Percentiles rank a stretch among this genome's conserved stretches.
Evolutionary conservation across 2,113 vertebrate genomes (phyloP).

Genomic region (Isurus oxyrinchus): DNA sequence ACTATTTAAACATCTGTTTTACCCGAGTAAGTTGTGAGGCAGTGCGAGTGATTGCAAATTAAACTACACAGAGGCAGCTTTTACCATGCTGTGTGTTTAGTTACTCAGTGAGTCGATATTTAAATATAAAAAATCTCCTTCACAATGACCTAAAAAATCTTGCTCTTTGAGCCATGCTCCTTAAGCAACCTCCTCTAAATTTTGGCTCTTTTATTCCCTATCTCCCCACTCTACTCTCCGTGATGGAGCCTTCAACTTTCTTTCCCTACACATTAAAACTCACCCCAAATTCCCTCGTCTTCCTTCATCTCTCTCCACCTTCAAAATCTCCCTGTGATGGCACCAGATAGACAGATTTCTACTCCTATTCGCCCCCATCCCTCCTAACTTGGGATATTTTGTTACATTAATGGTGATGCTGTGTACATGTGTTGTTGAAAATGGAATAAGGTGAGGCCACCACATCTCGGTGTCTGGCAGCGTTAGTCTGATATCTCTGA

Average conservation of each 20-base stretch:
- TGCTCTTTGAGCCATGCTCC: not conserved
- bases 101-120: not conserved
- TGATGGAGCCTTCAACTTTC: not conserved
- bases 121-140: not conserved
- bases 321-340: not conserved
- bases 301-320: not conserved
- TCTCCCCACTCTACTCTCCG: not conserved
- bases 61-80: not conserved
- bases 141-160: not conserved
- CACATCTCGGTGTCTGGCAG: not conserved
- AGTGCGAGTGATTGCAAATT: slow-evolving; percentile 3
- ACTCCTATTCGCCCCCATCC: not conserved
- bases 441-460: not conserved
- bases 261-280: not conserved
- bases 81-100: not conserved
- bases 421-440: not conserved
- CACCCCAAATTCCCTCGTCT: not conserved
- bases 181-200: no score
- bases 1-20: slow-evolving; percentile 27
- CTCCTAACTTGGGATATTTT: not conserved
- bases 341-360: not conserved
- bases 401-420: not conserved
- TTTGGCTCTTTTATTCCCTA: not conserved
- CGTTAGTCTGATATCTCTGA: not conserved
- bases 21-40: not conserved